Evolutionary conservation across 2,113 vertebrate genomes (phyloP).

Genomic region (Hypomesus transpacificus): DNA sequence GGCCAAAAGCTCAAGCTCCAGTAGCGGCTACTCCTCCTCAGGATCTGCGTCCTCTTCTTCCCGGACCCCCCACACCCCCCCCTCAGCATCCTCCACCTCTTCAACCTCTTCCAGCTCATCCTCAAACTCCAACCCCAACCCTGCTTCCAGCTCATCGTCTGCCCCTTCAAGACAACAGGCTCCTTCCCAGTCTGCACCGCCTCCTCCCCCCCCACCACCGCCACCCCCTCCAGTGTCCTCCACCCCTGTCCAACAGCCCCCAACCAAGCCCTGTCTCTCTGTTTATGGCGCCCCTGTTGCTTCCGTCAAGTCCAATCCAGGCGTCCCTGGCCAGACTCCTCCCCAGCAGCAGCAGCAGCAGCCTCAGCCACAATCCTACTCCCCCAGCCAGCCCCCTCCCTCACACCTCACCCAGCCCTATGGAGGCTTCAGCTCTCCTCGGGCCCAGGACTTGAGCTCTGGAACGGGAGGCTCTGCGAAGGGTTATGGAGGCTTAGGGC

Average conservation of each 20-base stretch:
- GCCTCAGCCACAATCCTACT: constrained; percentile 60
- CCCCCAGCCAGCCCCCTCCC: constrained; percentile 69
- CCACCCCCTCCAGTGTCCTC: constrained; percentile 58
- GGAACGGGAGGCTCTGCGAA: constrained; percentile 57
- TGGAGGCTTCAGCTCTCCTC: constrained; percentile 76
- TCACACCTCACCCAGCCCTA: constrained; percentile 66
- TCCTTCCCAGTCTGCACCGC: constrained; percentile 50
- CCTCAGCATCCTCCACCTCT: constrained; percentile 54
- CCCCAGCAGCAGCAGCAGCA: constrained; percentile 60
- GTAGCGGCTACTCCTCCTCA: constrained; percentile 68
- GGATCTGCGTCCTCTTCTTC: constrained; percentile 60
- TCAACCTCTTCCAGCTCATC: constrained; percentile 62
- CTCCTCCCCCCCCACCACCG: constrained; percentile 44
- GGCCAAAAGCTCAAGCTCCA: constrained; percentile 61
- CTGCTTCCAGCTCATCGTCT: constrained; percentile 61
- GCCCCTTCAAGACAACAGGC: constrained; percentile 64
- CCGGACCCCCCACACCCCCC: constrained; percentile 64
- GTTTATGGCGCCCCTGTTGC: constrained; percentile 63
- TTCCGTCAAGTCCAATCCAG: constrained; percentile 72
- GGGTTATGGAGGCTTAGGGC: constrained; percentile 56
- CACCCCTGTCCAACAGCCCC: constrained; percentile 52
- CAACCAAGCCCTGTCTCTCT: constrained; percentile 59
- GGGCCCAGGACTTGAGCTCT: constrained; percentile 74
- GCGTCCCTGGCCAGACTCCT: constrained; percentile 73
- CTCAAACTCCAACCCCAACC: constrained; percentile 62